A percentile compares a stretch with the other conserved stretches of the same genome.
Evolutionary conservation across 2,888 invertebrate species (phyloP).

Genomic region (Dynastes hyllus): DNA sequence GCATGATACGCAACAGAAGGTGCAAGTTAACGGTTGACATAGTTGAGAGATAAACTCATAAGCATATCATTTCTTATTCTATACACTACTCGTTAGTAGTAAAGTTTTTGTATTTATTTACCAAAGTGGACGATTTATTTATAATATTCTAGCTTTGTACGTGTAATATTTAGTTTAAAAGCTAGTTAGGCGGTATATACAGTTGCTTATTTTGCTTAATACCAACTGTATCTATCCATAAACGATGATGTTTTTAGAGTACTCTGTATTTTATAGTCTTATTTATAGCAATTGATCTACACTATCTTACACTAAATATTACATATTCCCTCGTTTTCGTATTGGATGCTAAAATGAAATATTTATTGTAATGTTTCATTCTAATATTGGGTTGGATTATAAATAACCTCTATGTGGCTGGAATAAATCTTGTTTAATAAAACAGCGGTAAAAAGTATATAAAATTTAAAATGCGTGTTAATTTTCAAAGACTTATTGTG

Average conservation of each 20-base stretch:
- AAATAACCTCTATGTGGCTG: too few relatives aligned
- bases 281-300: background rate
- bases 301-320: conserved; percentile 16
- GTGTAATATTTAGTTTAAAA: conserved; percentile 21
- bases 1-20: conserved; percentile 51
- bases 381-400: too few relatives aligned
- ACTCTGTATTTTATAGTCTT: conserved; percentile 11
- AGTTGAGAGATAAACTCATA: background rate
- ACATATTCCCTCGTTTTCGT: conserved; percentile 7
- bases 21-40: conserved; percentile 50
- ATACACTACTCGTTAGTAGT: background rate
- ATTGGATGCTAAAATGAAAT: background rate
- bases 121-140: conserved; percentile 45
- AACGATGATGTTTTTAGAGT: background rate
- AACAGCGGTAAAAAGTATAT: too few relatives aligned
- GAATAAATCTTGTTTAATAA: too few relatives aligned
- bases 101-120: conserved; percentile 31
- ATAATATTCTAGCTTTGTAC: background rate
- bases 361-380: too few relatives aligned
- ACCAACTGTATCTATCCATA: background rate
- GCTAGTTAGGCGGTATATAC: too few relatives aligned
- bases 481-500: too few relatives aligned
- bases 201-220: background rate
- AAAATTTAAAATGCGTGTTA: too few relatives aligned
- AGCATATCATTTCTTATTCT: background rate